Evolutionary conservation across 2,797 vertebrate species (phyloP).

Genomic region (Acanthopagrus latus): DNA sequence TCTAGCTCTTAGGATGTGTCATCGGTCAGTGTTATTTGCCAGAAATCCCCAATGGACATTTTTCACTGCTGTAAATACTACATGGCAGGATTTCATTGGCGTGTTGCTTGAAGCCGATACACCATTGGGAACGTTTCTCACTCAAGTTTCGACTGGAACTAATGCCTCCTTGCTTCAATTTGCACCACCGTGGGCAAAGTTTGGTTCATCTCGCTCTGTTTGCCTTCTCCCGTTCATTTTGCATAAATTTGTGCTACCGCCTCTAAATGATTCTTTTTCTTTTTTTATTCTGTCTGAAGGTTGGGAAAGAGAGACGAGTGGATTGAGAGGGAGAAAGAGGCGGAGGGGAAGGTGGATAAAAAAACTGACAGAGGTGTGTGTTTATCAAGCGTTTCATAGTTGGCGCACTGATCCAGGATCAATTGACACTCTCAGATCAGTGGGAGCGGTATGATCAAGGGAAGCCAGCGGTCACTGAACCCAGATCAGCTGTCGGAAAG

Average conservation of each 20-base stretch:
- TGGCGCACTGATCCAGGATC: slow-evolving; percentile 65
- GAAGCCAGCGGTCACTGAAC: slow-evolving; percentile 69
- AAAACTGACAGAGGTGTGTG: slow-evolving; percentile 57
- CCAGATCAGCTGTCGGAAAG: slow-evolving; percentile 68
- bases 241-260: slow-evolving; percentile 49
- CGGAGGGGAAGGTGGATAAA: slow-evolving; percentile 18
- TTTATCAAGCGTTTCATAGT: slow-evolving; percentile 59
- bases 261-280: slow-evolving; percentile 47
- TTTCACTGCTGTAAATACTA: slow-evolving; percentile 56
- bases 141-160: slow-evolving; percentile 61
- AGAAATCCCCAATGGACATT: slow-evolving; percentile 47
- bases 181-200: slow-evolving; percentile 59
- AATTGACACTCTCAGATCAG: slow-evolving; percentile 68
- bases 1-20: slow-evolving; percentile 42
- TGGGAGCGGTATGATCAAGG: slow-evolving; percentile 63
- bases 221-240: slow-evolving; percentile 53
- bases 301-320: slow-evolving; percentile 16
- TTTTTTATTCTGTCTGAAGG: slow-evolving; percentile 53
- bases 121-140: slow-evolving; percentile 49
- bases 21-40: slow-evolving; percentile 57
- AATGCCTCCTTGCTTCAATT: slow-evolving; percentile 58
- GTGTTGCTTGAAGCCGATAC: slow-evolving; percentile 51
- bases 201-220: slow-evolving; percentile 47
- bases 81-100: slow-evolving; percentile 50
- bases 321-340: slow-evolving; percentile 17